These are phyloP conservation scores for Porites evermanni DNA, from an alignment of 92 coral and sea anemone species.

Conservation along the genomic window DNA sequence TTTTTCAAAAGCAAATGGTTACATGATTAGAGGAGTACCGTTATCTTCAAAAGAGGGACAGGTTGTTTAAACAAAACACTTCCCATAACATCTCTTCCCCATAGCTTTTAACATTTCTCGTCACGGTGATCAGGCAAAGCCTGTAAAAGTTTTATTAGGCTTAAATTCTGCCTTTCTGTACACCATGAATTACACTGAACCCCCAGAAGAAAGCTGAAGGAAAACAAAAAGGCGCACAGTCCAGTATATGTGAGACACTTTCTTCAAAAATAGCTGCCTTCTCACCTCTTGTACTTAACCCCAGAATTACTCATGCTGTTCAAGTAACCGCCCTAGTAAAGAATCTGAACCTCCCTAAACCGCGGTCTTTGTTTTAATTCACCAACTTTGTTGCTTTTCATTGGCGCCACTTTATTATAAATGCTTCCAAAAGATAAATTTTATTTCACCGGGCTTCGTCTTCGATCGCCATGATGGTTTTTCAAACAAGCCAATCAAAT, in stretches of 20 bases:
- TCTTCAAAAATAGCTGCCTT: neutral
- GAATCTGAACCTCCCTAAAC: neutral
- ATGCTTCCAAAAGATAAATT: neutral
- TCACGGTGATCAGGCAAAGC: neutral
- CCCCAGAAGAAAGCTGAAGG: neutral
- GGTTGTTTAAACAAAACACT: neutral
- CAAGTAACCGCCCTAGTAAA: too few relatives aligned
- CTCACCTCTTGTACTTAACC: neutral
- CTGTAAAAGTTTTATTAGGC: neutral
- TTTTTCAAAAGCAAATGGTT: conserved; percentile 14
- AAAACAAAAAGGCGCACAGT: neutral
- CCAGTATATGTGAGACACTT: neutral
- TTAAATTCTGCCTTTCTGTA: neutral
- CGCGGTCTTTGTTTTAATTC: neutral
- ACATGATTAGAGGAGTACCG: neutral
- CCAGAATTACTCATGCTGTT: neutral
- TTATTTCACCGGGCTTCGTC: neutral
- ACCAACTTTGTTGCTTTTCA: neutral
- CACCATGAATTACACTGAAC: neutral
- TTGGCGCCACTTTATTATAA: neutral
- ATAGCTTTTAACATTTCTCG: neutral
- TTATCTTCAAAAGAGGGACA: neutral
- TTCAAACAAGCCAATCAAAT: neutral
- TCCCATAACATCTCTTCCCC: neutral
- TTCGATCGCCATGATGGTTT: neutral